Evolutionary conservation across 2,113 vertebrate genomes (phyloP).

Genomic region (Rhipidura dahli): DNA sequence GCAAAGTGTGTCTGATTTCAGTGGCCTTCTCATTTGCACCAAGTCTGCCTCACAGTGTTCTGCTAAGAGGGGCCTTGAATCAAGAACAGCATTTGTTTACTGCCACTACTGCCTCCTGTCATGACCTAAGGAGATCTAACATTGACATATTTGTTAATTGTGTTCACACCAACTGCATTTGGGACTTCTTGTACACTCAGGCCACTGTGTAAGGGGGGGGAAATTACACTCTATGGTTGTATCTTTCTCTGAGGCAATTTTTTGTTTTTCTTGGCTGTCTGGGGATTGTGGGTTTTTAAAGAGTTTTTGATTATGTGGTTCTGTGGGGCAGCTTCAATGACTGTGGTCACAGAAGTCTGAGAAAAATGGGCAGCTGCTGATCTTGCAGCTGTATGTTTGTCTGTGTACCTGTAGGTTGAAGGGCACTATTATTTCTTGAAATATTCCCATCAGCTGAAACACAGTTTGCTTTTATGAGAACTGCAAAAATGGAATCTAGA

Average conservation of each 20-base stretch:
- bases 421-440: slow-evolving; percentile 1
- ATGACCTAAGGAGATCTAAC: neutral
- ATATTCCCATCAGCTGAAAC: slow-evolving; percentile 28
- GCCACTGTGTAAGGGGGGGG: neutral
- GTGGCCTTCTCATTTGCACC: slow-evolving; percentile 13
- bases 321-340: neutral
- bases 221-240: neutral
- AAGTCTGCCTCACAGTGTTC: neutral
- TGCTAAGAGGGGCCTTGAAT: neutral
- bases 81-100: neutral
- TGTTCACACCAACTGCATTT: neutral
- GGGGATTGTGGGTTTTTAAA: neutral
- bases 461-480: slow-evolving; percentile 2
- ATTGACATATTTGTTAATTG: neutral
- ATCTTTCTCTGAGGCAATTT: neutral
- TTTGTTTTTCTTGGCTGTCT: neutral
- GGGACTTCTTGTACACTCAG: neutral
- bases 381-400: slow-evolving; percentile 28
- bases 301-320: neutral
- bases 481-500: neutral
- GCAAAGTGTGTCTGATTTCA: neutral
- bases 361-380: slow-evolving; percentile 15
- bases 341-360: neutral
- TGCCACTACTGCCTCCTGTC: neutral
- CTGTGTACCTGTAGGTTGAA: slow-evolving; percentile 30